phyloP scores from a whole-genome alignment of 2,113 vertebrate genomes.

The Azemiops feae region DNA sequence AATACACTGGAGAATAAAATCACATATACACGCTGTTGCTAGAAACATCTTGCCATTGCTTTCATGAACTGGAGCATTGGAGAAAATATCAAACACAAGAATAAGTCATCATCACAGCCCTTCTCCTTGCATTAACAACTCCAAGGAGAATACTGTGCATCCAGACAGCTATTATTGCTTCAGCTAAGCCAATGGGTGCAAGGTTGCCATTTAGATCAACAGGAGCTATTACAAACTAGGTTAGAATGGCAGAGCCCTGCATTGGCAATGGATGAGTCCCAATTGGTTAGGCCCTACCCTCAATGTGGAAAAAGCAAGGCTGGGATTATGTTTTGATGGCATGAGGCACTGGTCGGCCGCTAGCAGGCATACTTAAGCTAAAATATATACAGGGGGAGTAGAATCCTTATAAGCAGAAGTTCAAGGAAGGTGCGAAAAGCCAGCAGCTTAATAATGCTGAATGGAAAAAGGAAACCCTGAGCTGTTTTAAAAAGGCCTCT shows the following conservation, averaged over 20 bases:
- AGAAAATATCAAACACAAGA: background rate
- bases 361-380: background rate
- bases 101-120: background rate
- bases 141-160: background rate
- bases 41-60: background rate
- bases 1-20: background rate
- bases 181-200: background rate
- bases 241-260: background rate
- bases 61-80: too few relatives aligned
- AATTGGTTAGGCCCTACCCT: background rate
- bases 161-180: conserved; percentile 26
- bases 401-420: background rate
- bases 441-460: conserved; percentile 24
- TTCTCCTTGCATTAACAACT: background rate
- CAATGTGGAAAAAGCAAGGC: background rate
- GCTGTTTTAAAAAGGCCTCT: conserved; percentile 33
- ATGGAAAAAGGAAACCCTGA: conserved; percentile 22
- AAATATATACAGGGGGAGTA: background rate
- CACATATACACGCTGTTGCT: background rate
- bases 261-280: background rate
- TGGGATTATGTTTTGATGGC: background rate
- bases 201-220: background rate
- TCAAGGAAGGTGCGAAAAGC: conserved; percentile 9
- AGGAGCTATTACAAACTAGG: background rate
- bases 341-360: background rate